A percentile compares a stretch with the other conserved stretches of the same genome.
phyloP scores from a whole-genome alignment of 2,888 invertebrate genomes.

The Rhingia rostrata region DNA sequence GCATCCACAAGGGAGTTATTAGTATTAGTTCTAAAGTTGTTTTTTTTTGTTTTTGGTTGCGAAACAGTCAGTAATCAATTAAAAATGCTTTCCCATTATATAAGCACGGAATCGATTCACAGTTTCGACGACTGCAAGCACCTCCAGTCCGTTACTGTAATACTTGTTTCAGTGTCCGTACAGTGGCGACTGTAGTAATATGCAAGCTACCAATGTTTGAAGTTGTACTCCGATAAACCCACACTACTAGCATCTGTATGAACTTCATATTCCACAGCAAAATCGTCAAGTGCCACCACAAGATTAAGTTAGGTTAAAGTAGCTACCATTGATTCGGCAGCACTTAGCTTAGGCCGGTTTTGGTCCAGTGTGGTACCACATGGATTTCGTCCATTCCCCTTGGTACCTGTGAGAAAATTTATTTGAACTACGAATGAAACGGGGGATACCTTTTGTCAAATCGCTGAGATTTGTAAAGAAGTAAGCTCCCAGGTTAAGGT shows the following conservation, averaged over 20 bases:
- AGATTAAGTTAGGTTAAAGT: too few species aligned
- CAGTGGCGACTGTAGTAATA: constrained; percentile 34
- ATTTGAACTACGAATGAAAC: too few species aligned
- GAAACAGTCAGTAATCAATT: constrained; percentile 29
- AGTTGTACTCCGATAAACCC: constrained; percentile 23
- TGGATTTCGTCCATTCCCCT: too few species aligned
- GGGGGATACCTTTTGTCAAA: too few species aligned
- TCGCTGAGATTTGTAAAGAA: too few species aligned
- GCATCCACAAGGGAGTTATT: constrained; percentile 73
- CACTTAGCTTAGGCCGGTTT: too few species aligned
- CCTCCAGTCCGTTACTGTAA: constrained; percentile 26
- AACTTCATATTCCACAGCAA: constrained; percentile 3
- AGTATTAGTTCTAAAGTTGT: constrained; percentile 41
- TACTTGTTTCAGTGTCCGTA: constrained; percentile 11
- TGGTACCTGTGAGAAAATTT: too few species aligned
- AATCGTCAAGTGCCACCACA: background rate
- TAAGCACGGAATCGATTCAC: constrained; percentile 62
- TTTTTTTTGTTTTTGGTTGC: constrained; percentile 24
- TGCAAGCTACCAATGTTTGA: background rate
- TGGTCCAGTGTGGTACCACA: too few species aligned
- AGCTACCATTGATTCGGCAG: too few species aligned
- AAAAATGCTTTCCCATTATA: constrained; percentile 67
- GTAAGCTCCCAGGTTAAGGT: too few species aligned
- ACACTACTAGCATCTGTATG: constrained; percentile 12
- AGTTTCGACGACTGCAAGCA: constrained; percentile 36